Conservation (phyloP, 1,140 invertebrate genomes). For the Pseudomyrmex concolor region DNA sequence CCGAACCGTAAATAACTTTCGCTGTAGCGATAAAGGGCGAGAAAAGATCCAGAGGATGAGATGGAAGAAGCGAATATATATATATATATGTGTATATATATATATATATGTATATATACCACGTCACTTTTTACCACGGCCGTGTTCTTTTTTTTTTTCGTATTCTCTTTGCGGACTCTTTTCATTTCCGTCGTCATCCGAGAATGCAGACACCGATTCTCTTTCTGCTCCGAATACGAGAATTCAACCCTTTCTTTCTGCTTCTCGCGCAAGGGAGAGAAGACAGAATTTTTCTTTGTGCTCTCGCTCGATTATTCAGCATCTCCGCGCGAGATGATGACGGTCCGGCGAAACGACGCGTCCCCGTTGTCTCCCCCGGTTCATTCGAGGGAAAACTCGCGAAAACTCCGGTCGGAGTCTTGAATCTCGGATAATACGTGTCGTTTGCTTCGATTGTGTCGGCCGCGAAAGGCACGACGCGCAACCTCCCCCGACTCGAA, state of each 20-base stretch:
- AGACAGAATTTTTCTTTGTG: constrained; percentile 46
- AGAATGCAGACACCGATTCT: constrained; percentile 17
- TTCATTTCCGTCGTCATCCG: constrained; percentile 10
- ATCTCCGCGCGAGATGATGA: constrained; percentile 16
- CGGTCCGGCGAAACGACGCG: background rate
- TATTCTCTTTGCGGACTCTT: background rate
- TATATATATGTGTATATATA: constrained; percentile 10
- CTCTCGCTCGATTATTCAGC: constrained; percentile 54
- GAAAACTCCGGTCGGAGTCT: background rate
- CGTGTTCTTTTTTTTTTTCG: too few relatives aligned
- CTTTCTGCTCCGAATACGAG: constrained; percentile 48
- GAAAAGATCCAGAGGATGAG: constrained; percentile 17
- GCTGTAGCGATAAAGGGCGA: background rate
- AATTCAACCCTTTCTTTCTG: constrained; percentile 39
- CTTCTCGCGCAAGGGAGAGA: background rate
- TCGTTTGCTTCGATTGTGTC: constrained; percentile 27
- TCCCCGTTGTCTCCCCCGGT: background rate
- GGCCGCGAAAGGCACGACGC: background rate
- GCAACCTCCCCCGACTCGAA: background rate
- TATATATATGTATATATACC: constrained; percentile 18
- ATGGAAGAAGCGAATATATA: background rate
- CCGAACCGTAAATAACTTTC: constrained; percentile 8
- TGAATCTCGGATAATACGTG: constrained; percentile 26
- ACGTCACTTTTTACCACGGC: constrained; percentile 14
- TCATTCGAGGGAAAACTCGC: background rate